phyloP scores from a whole-genome alignment of 64 coral and sea anemone genomes.

The Montipora foliosa region DNA sequence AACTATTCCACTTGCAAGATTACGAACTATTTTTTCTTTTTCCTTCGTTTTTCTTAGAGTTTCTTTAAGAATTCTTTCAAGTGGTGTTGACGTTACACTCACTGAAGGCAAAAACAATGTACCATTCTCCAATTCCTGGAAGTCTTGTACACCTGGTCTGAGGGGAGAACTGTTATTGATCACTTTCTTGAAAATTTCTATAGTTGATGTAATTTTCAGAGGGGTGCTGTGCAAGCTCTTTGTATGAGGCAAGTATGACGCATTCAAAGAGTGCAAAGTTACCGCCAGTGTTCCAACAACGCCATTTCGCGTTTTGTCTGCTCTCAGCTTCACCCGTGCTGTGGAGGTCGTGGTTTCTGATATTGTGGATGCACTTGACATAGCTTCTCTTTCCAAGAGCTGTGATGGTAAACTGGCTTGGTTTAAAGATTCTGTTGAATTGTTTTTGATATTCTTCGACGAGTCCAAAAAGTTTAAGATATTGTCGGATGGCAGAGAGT shows the following conservation, averaged over 20 bases:
- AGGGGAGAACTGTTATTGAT: not conserved
- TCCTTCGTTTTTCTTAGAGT: not conserved
- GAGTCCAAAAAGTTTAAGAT: not conserved
- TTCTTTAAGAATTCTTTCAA: not conserved
- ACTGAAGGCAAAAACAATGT: not conserved
- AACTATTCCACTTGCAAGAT: slow-evolving; percentile 27
- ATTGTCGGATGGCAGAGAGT: not conserved
- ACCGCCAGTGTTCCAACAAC: too few relatives aligned
- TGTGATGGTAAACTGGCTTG: not conserved
- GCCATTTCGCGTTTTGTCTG: too few relatives aligned
- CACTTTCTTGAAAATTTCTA: not conserved
- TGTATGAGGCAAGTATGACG: not conserved
- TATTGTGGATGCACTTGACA: not conserved
- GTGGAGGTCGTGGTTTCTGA: not conserved
- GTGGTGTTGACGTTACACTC: not conserved
- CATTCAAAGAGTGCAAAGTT: not conserved
- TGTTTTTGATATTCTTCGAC: not conserved
- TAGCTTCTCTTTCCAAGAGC: not conserved
- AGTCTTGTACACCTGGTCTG: not conserved
- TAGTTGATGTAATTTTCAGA: not conserved
- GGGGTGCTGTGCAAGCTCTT: not conserved
- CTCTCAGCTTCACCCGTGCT: too few relatives aligned
- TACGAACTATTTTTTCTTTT: slow-evolving; percentile 17
- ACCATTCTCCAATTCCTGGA: not conserved
- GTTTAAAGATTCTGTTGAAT: not conserved